Conservation (phyloP, 2,888 invertebrate species). For the Metellina segmentata region DNA sequence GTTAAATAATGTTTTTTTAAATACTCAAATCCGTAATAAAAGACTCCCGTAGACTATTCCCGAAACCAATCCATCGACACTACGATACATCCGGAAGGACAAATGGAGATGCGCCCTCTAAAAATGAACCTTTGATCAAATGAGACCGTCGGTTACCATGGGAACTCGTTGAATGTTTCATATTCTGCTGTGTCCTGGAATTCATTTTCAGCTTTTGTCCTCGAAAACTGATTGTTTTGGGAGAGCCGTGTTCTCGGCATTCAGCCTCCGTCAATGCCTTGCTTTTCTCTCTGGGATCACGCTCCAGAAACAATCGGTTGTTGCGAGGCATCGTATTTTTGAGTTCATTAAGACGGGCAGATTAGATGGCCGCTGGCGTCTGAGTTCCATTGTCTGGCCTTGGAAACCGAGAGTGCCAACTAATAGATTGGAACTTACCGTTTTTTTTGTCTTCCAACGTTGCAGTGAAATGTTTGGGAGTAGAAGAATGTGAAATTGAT, state of each 20-base stretch:
- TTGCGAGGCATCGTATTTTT: slow-evolving; percentile 15
- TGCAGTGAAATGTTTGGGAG: background rate
- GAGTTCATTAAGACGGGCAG: slow-evolving; percentile 17
- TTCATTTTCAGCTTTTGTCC: slow-evolving; percentile 30
- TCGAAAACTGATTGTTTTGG: slow-evolving; percentile 34
- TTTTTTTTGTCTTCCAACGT: background rate
- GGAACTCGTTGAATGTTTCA: slow-evolving; percentile 10
- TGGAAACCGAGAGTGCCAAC: background rate
- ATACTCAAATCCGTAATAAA: no score
- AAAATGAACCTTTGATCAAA: slow-evolving; percentile 30
- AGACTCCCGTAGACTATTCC: no score
- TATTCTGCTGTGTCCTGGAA: background rate
- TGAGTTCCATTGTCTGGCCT: background rate
- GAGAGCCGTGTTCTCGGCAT: background rate
- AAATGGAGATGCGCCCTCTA: background rate
- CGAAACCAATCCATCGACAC: background rate
- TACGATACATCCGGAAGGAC: background rate
- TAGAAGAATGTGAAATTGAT: background rate
- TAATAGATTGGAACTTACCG: background rate
- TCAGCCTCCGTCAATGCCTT: no score
- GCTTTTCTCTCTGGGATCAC: background rate
- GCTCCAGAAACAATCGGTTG: background rate
- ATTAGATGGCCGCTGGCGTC: background rate
- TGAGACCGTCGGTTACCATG: background rate
- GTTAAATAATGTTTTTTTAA: no score